These are phyloP conservation scores for Ictalurus punctatus DNA, from an alignment of 2,113 vertebrate species.

Conservation along the genomic window DNA sequence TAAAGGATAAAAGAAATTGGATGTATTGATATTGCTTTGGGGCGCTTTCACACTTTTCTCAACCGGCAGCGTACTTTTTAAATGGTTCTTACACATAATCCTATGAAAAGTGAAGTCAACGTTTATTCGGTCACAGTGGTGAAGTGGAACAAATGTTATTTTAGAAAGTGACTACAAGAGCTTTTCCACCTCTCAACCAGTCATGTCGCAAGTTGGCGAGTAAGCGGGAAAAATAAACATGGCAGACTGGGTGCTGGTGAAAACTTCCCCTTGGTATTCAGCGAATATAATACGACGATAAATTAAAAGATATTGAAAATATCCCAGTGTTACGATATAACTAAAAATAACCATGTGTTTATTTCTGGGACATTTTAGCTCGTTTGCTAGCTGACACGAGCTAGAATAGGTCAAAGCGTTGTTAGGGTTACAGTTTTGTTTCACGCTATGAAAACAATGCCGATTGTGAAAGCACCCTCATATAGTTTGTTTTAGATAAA, in stretches of 20 bases:
- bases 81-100: not conserved
- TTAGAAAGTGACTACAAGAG: not conserved
- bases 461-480: not conserved
- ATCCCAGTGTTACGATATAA: no score
- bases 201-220: not conserved
- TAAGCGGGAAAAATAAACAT: not conserved
- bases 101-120: not conserved
- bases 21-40: not conserved
- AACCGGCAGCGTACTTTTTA: not conserved
- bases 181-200: not conserved
- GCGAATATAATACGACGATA: not conserved
- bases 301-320: not conserved
- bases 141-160: not conserved
- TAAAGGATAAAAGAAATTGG: not conserved
- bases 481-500: not conserved
- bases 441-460: not conserved
- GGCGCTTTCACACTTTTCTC: not conserved
- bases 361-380: not conserved
- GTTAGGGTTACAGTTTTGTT: not conserved
- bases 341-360: not conserved
- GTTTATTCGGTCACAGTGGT: not conserved
- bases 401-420: not conserved
- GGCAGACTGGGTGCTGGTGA: not conserved
- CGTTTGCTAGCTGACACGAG: not conserved
- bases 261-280: not conserved